Evolutionary conservation across 2,113 vertebrate genomes (phyloP).

Genomic region (Megaceryle torquata): DNA sequence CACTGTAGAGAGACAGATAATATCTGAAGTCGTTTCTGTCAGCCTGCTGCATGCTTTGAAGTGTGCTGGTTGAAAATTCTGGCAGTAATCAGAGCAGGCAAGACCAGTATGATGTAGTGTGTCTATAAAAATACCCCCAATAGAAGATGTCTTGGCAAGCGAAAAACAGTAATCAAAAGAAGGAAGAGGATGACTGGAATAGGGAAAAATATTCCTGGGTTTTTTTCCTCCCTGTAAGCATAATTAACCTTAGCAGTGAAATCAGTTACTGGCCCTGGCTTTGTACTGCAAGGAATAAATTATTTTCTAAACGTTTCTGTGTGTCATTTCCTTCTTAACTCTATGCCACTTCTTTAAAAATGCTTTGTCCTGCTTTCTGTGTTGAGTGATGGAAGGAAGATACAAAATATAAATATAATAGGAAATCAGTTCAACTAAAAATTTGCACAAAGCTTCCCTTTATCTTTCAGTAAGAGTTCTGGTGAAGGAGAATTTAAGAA

Average conservation of each 20-base stretch:
- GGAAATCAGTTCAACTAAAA: not conserved
- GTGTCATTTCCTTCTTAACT: not conserved
- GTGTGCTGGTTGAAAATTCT: constrained; percentile 1
- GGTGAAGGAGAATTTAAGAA: not conserved
- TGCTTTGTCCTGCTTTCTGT: not conserved
- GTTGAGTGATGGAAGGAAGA: not conserved
- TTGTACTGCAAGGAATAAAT: not conserved
- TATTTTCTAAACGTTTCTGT: not conserved
- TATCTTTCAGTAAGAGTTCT: not conserved
- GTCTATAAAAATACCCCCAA: not conserved
- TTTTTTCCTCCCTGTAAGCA: not conserved
- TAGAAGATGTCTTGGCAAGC: not conserved
- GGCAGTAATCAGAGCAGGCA: not conserved
- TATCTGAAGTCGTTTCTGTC: not conserved
- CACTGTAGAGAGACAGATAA: not conserved
- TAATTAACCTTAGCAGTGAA: not conserved
- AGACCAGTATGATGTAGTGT: not conserved
- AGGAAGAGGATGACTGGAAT: not conserved
- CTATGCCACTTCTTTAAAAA: not conserved
- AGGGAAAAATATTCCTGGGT: not conserved
- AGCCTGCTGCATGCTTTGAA: constrained; percentile 23
- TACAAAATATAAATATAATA: not conserved
- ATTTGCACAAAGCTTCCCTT: not conserved
- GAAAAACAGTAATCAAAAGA: constrained; percentile 4
- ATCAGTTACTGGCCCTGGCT: not conserved